Conservation (phyloP, 2,888 invertebrate species). For the Cosmorhoe ocellata region DNA sequence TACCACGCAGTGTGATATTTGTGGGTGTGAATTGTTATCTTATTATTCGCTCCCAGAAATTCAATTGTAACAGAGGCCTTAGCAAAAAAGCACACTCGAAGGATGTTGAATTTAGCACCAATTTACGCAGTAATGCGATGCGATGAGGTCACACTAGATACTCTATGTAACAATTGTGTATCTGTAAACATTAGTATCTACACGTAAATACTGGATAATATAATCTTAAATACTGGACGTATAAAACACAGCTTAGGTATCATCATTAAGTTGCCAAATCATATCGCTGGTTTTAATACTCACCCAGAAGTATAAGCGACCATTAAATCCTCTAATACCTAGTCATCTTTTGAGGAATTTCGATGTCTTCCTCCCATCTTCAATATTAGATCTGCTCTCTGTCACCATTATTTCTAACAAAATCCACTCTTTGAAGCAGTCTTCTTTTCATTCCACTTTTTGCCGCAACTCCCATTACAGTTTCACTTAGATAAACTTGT, state of each 20-base stretch:
- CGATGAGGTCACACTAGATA: constrained; percentile 54
- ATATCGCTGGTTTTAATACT: too few relatives aligned
- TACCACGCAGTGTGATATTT: not conserved
- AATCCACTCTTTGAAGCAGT: too few relatives aligned
- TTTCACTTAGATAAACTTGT: too few relatives aligned
- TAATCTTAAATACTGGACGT: constrained; percentile 1
- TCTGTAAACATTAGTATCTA: constrained; percentile 27
- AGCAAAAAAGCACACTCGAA: constrained; percentile 33
- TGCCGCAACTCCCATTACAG: too few relatives aligned
- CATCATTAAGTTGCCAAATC: not conserved
- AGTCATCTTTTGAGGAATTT: too few relatives aligned
- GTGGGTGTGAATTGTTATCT: constrained; percentile 8
- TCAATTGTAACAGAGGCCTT: constrained; percentile 23
- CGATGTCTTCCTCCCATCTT: too few relatives aligned
- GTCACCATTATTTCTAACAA: too few relatives aligned
- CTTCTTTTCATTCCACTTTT: too few relatives aligned
- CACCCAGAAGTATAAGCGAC: too few relatives aligned
- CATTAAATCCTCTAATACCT: too few relatives aligned
- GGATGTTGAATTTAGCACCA: constrained; percentile 60
- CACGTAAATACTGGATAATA: too few relatives aligned
- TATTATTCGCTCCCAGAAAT: constrained; percentile 3
- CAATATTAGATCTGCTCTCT: too few relatives aligned
- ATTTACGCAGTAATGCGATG: constrained; percentile 56
- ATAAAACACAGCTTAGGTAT: not conserved
- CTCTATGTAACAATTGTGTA: constrained; percentile 44